Evolutionary conservation across 2,797 vertebrate species (phyloP).

Genomic region (Hapalemur alaotrensis): DNA sequence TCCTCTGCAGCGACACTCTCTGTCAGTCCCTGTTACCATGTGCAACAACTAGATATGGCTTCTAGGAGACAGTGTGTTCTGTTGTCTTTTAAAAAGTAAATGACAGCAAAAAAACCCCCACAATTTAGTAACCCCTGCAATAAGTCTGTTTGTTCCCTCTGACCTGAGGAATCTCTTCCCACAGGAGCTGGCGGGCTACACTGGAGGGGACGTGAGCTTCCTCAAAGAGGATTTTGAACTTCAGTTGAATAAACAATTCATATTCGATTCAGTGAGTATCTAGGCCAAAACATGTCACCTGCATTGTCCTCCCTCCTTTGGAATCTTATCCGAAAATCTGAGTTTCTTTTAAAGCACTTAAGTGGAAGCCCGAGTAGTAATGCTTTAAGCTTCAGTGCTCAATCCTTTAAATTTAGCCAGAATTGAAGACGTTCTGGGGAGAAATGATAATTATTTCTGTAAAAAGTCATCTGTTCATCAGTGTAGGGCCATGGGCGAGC

Average conservation of each 20-base stretch:
- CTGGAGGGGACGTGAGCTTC: constrained; percentile 94
- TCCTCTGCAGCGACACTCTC: fast-evolving
- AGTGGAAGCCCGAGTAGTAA: fast-evolving
- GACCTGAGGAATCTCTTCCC: fast-evolving
- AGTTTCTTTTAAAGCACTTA: fast-evolving
- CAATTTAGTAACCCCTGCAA: fast-evolving
- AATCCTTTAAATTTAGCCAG: background rate
- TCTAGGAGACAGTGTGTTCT: background rate
- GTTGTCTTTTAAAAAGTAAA: background rate
- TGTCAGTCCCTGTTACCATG: fast-evolving
- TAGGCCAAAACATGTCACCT: fast-evolving
- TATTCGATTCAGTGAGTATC: constrained; percentile 91
- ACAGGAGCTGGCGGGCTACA: constrained; percentile 95
- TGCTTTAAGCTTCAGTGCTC: fast-evolving
- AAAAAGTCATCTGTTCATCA: fast-evolving
- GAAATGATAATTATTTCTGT: fast-evolving
- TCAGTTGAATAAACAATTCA: constrained; percentile 91
- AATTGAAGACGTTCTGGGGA: background rate
- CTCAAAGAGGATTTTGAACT: constrained; percentile 96
- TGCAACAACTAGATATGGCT: fast-evolving
- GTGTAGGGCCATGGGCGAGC: fast-evolving
- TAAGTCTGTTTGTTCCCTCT: fast-evolving
- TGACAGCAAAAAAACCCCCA: fast-evolving
- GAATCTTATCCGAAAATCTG: background rate
- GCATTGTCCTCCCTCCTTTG: fast-evolving